Base-by-base conservation (phyloP, 2,113 vertebrate genomes). In the Passer domesticus region DNA sequence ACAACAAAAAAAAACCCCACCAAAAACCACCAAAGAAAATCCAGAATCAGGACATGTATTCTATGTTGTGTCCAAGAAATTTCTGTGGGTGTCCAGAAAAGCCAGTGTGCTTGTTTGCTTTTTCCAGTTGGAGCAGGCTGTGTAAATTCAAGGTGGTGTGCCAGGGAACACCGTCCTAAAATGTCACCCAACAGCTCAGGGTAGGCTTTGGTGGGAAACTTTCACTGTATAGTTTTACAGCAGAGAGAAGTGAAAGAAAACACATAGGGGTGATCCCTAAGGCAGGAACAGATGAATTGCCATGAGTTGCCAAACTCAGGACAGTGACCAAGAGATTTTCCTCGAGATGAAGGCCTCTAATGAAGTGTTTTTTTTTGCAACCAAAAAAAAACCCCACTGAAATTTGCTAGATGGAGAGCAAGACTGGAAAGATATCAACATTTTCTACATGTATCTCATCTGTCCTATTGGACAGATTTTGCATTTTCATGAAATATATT, bases 331-430 rank as follows among this genome's bases (percentile, higher is more conserved):
- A 68, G n/a, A 77, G 18, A 10, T 77, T 90, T 73, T 75, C 8
- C 15, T 74, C 33, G 13, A 58, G 30, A 25, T 39, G 20, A 74
- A 37, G 56, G 43, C 18, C 11, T 62, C 43, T 53, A 46, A 37
- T 37, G 10, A 53, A 72, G 9, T 28, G 37, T 3, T 0, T 0
- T n/a, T 63, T 74, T 75, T 80, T 78, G 15, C 19, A 79, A n/a
- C 18, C 8, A 31, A 10, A 2, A 5, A 5, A 56, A 56, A 64
- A 11, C 5, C 0, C 4, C 5, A 25, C 9, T 56, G 37, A n/a
- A 62, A 70, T 23, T 52, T 70, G 18, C 24, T 67, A 83, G 37
- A 52, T 19, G 15, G 15, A 89, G 12, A 85, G 4, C 7, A 66
- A 64, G 46, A 47, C 19, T 46, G 64, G 39, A 84, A 85, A 55